phyloP scores from a whole-genome alignment of 2,888 invertebrate genomes.

The Fragum fragum region DNA sequence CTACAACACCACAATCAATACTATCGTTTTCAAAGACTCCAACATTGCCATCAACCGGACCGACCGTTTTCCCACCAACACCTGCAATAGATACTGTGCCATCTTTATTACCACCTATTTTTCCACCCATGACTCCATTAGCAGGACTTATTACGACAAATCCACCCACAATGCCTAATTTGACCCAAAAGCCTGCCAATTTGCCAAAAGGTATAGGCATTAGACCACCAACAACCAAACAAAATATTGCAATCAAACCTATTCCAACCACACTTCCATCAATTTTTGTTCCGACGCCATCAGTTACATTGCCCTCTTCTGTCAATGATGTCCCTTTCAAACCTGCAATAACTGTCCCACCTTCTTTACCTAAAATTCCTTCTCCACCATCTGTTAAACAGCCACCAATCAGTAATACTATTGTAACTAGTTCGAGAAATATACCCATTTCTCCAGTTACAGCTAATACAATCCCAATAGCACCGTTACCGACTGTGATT shows the following conservation, averaged over 20 bases:
- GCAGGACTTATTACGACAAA: not conserved
- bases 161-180: not conserved
- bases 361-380: not conserved
- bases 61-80: not conserved
- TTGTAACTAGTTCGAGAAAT: not conserved
- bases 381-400: not conserved
- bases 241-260: not conserved
- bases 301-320: not conserved
- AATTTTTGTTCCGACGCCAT: not conserved
- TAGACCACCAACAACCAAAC: not conserved
- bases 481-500: not conserved
- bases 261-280: slow-evolving; percentile 14
- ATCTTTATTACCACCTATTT: not conserved
- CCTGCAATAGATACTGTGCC: not conserved
- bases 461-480: not conserved
- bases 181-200: no score
- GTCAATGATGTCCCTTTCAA: not conserved
- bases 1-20: slow-evolving; percentile 4
- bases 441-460: not conserved
- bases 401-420: not conserved
- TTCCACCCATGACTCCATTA: not conserved
- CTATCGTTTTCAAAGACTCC: not conserved
- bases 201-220: no score
- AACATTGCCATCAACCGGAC: slow-evolving; percentile 5
- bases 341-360: not conserved